These are phyloP conservation scores for Phrynocephalus vlangalii DNA, from an alignment of 2,797 vertebrate species.

Conservation along the genomic window DNA sequence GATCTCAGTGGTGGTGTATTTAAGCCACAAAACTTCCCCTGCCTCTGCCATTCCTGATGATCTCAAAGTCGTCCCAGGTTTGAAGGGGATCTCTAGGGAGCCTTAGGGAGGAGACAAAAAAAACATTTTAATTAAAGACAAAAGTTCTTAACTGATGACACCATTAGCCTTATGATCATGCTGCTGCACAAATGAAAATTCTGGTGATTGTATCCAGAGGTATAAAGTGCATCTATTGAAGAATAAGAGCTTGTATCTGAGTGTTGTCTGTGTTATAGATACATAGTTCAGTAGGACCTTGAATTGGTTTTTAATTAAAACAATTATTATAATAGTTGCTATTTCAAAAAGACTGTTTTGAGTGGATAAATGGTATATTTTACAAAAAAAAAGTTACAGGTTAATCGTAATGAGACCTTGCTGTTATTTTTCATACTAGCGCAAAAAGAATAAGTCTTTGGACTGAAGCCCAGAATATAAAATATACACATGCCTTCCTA, in stretches of 20 bases:
- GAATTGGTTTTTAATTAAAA: conserved; percentile 19
- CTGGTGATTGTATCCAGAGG: not conserved
- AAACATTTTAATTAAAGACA: too few species aligned
- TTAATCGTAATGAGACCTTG: conserved; percentile 20
- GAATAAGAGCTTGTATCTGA: not conserved
- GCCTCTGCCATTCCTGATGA: too few species aligned
- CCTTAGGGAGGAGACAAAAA: too few species aligned
- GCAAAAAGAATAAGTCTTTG: not conserved
- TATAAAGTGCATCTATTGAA: not conserved
- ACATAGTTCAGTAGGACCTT: not conserved
- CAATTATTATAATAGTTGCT: not conserved
- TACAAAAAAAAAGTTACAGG: conserved; percentile 23
- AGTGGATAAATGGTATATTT: not conserved
- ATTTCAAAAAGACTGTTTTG: conserved; percentile 24
- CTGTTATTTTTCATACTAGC: conserved; percentile 28
- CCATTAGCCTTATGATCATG: too few species aligned
- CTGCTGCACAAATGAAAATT: too few species aligned
- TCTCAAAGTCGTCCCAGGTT: too few species aligned
- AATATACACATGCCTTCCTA: not conserved
- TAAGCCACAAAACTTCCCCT: too few species aligned
- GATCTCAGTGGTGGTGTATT: too few species aligned
- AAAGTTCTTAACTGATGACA: too few species aligned
- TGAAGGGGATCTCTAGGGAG: too few species aligned
- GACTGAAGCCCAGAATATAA: conserved; percentile 28
- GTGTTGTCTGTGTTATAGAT: not conserved